Conservation (phyloP, 2,113 vertebrate species). For the Plestiodon gilberti region DNA sequence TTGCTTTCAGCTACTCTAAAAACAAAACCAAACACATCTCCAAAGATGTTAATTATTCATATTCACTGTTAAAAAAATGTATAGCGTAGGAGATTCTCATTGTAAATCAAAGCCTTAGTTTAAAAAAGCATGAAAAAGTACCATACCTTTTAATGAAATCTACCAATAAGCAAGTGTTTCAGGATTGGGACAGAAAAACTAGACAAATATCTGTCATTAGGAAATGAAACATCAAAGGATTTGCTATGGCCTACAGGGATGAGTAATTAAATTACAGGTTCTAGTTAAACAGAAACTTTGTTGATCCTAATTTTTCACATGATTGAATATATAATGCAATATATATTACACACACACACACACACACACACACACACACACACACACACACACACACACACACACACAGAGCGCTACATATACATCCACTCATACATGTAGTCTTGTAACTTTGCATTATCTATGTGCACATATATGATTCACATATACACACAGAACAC, state of each 20-base stretch:
- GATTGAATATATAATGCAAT: slow-evolving; percentile 54
- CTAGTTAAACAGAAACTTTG: slow-evolving; percentile 53
- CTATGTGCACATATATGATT: not conserved
- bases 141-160: not conserved
- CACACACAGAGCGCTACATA: slow-evolving; percentile 23
- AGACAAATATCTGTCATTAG: slow-evolving; percentile 41
- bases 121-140: not conserved
- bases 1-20: not conserved
- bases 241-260: slow-evolving; percentile 1
- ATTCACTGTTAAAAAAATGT: not conserved
- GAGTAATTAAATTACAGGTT: slow-evolving; percentile 21
- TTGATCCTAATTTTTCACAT: slow-evolving; percentile 46
- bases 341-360: not conserved
- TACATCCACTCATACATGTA: not conserved
- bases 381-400: not conserved
- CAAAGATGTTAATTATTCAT: not conserved
- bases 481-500: not conserved
- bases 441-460: too few species aligned
- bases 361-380: not conserved
- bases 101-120: not conserved
- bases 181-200: not conserved
- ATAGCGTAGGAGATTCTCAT: not conserved
- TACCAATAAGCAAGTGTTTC: not conserved
- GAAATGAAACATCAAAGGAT: slow-evolving; percentile 44
- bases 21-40: not conserved